A percentile compares a stretch with the other conserved stretches of the same genome.
Evolutionary conservation across 2,113 vertebrate species (phyloP).

Genomic region (Microcebus murinus): DNA sequence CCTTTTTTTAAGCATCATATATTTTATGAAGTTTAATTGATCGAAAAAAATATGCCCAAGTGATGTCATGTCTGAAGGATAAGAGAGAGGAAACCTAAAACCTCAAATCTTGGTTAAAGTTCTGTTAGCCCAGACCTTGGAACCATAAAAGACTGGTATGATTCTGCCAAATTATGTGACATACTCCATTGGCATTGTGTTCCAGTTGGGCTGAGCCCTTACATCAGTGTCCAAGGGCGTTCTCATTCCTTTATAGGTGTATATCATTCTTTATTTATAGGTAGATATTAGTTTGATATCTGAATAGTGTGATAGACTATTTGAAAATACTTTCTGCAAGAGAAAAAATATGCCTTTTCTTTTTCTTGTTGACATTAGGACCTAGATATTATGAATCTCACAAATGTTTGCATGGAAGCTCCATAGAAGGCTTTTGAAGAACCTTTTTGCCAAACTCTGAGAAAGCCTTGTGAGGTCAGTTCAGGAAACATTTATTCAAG

Average conservation of each 20-base stretch:
- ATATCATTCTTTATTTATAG: conserved; percentile 40
- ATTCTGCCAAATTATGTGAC: conserved; percentile 16
- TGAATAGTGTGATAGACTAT: not conserved
- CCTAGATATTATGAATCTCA: not conserved
- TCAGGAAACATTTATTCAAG: not conserved
- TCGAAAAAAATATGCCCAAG: conserved; percentile 77
- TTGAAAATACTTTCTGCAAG: conserved; percentile 17
- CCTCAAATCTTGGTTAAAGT: conserved; percentile 64
- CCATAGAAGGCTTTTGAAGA: not conserved
- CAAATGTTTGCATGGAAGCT: not conserved
- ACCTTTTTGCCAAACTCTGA: not conserved
- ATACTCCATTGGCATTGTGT: not conserved
- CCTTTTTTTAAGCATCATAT: conserved; percentile 37
- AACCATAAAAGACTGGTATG: conserved; percentile 47
- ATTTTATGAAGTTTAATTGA: conserved; percentile 81
- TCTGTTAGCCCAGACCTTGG: conserved; percentile 45
- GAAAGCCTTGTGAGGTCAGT: not conserved
- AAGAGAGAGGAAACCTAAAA: conserved; percentile 79
- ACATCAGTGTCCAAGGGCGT: conserved; percentile 19
- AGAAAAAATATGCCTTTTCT: not conserved
- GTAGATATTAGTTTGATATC: conserved; percentile 26
- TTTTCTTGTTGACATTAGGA: not conserved
- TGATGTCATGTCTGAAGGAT: conserved; percentile 84
- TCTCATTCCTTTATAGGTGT: not conserved
- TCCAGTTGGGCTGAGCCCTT: conserved; percentile 17